Evolutionary conservation across 1,140 invertebrate genomes (phyloP).

Genomic region (Psix sp.): DNA sequence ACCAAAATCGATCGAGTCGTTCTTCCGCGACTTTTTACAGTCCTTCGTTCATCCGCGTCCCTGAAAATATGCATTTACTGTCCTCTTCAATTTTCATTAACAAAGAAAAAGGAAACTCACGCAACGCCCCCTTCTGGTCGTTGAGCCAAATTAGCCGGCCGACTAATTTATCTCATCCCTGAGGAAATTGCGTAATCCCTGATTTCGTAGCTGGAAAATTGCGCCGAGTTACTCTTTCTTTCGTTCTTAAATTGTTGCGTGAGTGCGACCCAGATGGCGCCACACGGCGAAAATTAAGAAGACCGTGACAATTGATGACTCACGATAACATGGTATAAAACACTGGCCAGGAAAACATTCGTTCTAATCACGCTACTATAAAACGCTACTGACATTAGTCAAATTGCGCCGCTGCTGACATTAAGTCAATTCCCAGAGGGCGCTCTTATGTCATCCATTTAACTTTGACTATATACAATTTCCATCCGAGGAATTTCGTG

Average conservation of each 20-base stretch:
- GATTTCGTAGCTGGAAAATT: slow-evolving; percentile 47
- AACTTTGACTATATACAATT: too few species aligned
- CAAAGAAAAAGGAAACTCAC: slow-evolving; percentile 17
- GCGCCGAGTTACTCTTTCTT: slow-evolving; percentile 12
- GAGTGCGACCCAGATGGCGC: too few species aligned
- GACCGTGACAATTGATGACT: too few species aligned
- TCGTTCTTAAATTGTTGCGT: too few species aligned
- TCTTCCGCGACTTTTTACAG: too few species aligned
- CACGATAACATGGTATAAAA: too few species aligned
- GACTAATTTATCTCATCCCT: slow-evolving; percentile 45
- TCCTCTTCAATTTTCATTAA: background rate
- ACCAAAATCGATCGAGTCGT: too few species aligned
- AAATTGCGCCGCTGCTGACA: too few species aligned
- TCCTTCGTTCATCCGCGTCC: slow-evolving; percentile 1
- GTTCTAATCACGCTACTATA: background rate
- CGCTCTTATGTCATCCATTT: too few species aligned
- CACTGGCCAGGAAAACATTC: background rate
- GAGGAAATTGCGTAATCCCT: slow-evolving; percentile 39
- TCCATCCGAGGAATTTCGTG: too few species aligned
- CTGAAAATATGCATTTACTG: background rate
- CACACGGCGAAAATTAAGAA: background rate
- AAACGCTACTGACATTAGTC: background rate
- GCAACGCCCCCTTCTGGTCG: slow-evolving; percentile 16
- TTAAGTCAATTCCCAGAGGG: too few species aligned
- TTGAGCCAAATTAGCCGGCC: slow-evolving; percentile 25